These are phyloP conservation scores for Trichogramma dendrolimi DNA, from an alignment of 2,888 invertebrate genomes.

Conservation along the genomic window DNA sequence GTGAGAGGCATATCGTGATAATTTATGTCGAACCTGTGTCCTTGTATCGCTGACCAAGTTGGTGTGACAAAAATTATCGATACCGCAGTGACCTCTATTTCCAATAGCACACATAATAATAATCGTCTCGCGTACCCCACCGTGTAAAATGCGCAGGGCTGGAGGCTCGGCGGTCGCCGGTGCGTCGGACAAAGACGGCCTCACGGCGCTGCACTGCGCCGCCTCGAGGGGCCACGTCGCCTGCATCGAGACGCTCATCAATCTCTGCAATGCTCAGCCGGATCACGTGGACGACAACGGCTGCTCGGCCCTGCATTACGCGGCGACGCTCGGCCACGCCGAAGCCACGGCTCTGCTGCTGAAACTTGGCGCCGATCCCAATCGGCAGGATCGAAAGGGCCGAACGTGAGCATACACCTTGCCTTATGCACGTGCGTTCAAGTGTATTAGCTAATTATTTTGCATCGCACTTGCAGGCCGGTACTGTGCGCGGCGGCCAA, in stretches of 20 bases:
- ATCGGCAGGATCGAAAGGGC: slow-evolving; percentile 88
- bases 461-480: slow-evolving; percentile 55
- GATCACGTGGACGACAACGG: slow-evolving; percentile 88
- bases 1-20: slow-evolving; percentile 26
- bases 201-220: slow-evolving; percentile 94
- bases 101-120: background rate
- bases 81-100: background rate
- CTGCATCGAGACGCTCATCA: slow-evolving; percentile 82
- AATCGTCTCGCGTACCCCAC: background rate
- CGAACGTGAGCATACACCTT: slow-evolving; percentile 61
- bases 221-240: slow-evolving; percentile 93
- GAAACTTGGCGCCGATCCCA: slow-evolving; percentile 85
- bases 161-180: slow-evolving; percentile 57
- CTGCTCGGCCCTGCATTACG: slow-evolving; percentile 94
- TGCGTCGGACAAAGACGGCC: slow-evolving; percentile 75
- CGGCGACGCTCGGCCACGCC: slow-evolving; percentile 91
- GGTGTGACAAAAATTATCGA: background rate
- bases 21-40: background rate
- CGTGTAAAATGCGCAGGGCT: slow-evolving; percentile 36
- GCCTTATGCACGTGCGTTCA: background rate
- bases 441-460: background rate
- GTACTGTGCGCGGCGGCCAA: slow-evolving; percentile 94
- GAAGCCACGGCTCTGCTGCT: slow-evolving; percentile 86
- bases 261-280: slow-evolving; percentile 81
- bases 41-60: background rate